These are phyloP conservation scores for Xenopus tropicalis DNA, from an alignment of 2,113 vertebrate species.

Conservation along the genomic window DNA sequence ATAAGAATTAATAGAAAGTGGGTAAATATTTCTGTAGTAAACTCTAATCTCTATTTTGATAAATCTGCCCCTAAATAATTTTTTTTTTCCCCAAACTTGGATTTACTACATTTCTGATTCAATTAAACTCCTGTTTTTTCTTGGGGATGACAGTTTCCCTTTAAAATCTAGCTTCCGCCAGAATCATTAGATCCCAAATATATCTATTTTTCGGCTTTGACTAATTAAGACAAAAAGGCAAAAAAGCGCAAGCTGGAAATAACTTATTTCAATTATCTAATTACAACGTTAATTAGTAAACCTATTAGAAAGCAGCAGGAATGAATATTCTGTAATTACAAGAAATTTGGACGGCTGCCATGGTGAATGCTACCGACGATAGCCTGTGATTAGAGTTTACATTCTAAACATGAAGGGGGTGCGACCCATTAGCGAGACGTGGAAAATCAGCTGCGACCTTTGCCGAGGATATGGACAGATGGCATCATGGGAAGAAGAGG, in stretches of 20 bases:
- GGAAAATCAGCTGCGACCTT: constrained; percentile 9
- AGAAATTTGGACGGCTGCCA: constrained; percentile 19
- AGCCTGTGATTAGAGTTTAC: constrained; percentile 22
- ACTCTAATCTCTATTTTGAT: too few species aligned
- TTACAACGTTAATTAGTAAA: constrained; percentile 21
- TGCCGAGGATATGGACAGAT: constrained; percentile 27
- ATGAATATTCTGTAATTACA: constrained; percentile 18
- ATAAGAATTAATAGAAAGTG: too few species aligned
- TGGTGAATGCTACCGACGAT: constrained; percentile 11
- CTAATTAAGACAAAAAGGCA: constrained; percentile 22
- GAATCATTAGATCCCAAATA: constrained; percentile 9
- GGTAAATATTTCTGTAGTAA: too few species aligned
- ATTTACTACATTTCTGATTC: too few species aligned
- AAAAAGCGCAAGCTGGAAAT: neutral
- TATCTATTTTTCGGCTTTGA: neutral
- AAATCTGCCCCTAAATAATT: too few species aligned
- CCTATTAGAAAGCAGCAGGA: constrained; percentile 6
- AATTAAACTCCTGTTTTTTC: too few species aligned
- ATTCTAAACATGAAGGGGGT: constrained; percentile 31
- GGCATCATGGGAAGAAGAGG: constrained; percentile 16
- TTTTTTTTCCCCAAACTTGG: too few species aligned
- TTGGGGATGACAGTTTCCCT: too few species aligned
- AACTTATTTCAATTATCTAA: constrained; percentile 19
- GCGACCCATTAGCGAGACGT: constrained; percentile 32
- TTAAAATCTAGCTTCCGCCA: too few species aligned